These are phyloP conservation scores for Nyctalus aviator DNA, from an alignment of 2,797 vertebrate genomes.

Conservation along the genomic window DNA sequence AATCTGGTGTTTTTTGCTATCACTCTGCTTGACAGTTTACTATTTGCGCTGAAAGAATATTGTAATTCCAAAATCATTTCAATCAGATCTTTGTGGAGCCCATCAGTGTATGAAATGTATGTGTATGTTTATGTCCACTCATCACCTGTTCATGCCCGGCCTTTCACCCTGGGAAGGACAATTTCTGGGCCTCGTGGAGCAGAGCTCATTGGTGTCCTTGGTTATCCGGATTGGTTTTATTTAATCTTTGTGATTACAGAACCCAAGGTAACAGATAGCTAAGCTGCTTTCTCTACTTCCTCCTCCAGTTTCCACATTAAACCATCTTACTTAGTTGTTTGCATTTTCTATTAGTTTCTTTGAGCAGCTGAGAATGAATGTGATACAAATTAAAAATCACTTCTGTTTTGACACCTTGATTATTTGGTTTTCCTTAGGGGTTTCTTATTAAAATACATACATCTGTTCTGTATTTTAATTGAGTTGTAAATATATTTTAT, in stretches of 20 bases:
- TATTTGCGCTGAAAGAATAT: not conserved
- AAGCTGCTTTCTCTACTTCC: not conserved
- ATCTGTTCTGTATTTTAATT: conserved; percentile 42
- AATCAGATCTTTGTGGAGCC: not conserved
- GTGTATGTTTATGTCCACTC: not conserved
- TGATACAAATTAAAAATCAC: not conserved
- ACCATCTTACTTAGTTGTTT: not conserved
- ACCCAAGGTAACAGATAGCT: not conserved
- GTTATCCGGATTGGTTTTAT: not conserved
- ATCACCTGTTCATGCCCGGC: not conserved
- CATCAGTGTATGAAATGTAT: not conserved
- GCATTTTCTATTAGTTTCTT: not conserved
- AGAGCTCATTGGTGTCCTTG: not conserved
- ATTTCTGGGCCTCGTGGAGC: not conserved
- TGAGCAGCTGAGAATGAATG: not conserved
- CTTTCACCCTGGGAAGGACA: not conserved
- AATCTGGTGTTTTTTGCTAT: not conserved
- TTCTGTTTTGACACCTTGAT: not conserved
- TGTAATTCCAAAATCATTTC: conserved; percentile 40
- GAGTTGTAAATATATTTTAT: conserved; percentile 15
- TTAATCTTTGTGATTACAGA: not conserved
- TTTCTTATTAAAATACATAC: conserved; percentile 41
- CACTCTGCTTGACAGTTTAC: not conserved
- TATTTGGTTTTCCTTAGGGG: not conserved
- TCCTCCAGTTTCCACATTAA: not conserved